Conservation (phyloP, 2,113 vertebrate species). For the Todiramphus saurophagus region DNA sequence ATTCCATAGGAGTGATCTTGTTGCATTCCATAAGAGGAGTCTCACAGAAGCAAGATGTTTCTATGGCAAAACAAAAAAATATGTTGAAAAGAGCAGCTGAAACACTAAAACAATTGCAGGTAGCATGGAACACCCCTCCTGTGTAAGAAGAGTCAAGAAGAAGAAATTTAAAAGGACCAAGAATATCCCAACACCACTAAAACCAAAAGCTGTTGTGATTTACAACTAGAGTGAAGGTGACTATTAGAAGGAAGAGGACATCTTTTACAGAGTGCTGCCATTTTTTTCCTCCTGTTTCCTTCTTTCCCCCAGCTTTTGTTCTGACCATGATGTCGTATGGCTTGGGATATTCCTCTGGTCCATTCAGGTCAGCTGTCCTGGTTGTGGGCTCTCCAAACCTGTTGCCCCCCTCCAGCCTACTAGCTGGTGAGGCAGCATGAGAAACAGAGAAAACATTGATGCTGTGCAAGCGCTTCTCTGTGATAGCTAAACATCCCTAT, state of each 20-base stretch:
- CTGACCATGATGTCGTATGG: not conserved
- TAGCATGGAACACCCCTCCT: not conserved
- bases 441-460: not conserved
- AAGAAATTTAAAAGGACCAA: not conserved
- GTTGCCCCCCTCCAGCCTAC: not conserved
- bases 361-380: not conserved
- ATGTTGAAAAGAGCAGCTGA: not conserved
- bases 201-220: not conserved
- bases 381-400: rapidly evolving
- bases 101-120: not conserved
- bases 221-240: not conserved
- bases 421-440: rapidly evolving
- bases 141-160: not conserved
- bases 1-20: not conserved
- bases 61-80: not conserved
- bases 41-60: not conserved
- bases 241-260: not conserved
- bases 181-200: not conserved
- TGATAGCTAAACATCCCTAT: not conserved
- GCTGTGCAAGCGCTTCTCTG: not conserved
- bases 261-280: too few relatives aligned
- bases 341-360: not conserved
- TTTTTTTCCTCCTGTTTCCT: not conserved
- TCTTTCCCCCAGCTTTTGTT: not conserved
- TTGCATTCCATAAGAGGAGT: not conserved